Evolutionary conservation across 2,797 vertebrate species (phyloP).

Genomic region (Crocidura indochinensis): DNA sequence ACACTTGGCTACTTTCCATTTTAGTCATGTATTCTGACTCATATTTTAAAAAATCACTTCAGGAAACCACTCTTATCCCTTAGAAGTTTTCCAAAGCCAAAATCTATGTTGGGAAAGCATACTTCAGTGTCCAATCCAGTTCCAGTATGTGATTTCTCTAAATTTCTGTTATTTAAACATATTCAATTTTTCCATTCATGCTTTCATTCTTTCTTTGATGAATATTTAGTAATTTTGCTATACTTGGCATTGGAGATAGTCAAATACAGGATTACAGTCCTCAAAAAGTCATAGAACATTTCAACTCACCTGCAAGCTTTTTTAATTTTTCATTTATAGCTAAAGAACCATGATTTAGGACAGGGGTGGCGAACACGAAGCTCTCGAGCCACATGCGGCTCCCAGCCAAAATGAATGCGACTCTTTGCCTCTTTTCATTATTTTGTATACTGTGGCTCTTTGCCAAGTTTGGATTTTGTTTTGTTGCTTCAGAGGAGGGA

Average conservation of each 20-base stretch:
- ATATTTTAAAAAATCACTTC: background rate
- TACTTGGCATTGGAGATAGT: background rate
- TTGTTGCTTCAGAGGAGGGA: too few species aligned
- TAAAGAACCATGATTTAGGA: too few species aligned
- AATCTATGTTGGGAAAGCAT: background rate
- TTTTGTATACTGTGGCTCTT: too few species aligned
- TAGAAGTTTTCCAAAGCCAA: slow-evolving; percentile 12
- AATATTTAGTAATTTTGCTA: background rate
- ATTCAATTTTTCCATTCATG: background rate
- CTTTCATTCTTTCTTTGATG: background rate
- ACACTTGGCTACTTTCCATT: background rate
- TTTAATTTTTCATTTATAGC: too few species aligned
- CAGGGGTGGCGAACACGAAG: too few species aligned
- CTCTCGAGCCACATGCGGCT: too few species aligned
- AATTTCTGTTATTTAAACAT: background rate
- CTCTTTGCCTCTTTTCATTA: too few species aligned
- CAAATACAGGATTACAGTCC: background rate
- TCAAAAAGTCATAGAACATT: background rate
- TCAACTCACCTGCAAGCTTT: background rate
- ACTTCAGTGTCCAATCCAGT: background rate
- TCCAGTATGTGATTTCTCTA: background rate
- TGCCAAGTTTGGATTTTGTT: too few species aligned
- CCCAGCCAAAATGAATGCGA: too few species aligned
- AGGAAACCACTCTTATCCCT: background rate
- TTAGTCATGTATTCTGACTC: slow-evolving; percentile 12